Base-by-base conservation (phyloP, 64 coral and sea anemone species). In the Dendrophyllia cribrosa region DNA sequence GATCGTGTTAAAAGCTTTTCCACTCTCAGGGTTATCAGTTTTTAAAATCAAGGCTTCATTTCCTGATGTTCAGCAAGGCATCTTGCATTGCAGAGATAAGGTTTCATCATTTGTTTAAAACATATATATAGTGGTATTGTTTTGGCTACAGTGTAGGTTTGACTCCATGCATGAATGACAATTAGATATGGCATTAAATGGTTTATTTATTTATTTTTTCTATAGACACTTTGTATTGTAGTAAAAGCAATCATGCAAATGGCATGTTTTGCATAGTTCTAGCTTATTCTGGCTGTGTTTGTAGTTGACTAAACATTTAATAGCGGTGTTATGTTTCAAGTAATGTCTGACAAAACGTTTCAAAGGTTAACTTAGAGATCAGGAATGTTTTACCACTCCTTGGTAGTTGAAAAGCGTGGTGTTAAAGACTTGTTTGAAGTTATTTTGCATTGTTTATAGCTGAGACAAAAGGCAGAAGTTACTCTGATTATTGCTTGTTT, bases 241-340 rank as follows among this genome's bases (percentile, higher is more conserved):
- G 80, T 12, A 23, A 67, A 23, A 66, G 80, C 46, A 84, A 55
- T 48, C 43, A 67, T 68, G 60, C 24, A 67, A 67, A 67, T 84
- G 62, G 50, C 44, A 84, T 51, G 44, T 67, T 84, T 22, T 23
- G 62, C 60, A 84, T 84, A 49, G 61, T n/a, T 67, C 20, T 45
- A 51, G 17, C 20, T 63, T 13, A 67, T 49, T 56, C 20, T 84
- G 16, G 17, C 78, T 82, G 62, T 84, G 62, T 84, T 66, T 6
- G 3, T 68, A 64, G 19, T 67, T 84, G 62, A 23, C 62, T 49
- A n/a, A 66, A 7, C 9, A 46, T 84, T 68, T 67, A 75, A 75
- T 49, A 13, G 17, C 5, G 46, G 80, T 84, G 4, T 84, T 67
- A 51, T n/a, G 62, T 68, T 84, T 84, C 62, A 23, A 21, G 50